Conservation (phyloP, 2,113 vertebrate genomes). For the Lepus americanus region DNA sequence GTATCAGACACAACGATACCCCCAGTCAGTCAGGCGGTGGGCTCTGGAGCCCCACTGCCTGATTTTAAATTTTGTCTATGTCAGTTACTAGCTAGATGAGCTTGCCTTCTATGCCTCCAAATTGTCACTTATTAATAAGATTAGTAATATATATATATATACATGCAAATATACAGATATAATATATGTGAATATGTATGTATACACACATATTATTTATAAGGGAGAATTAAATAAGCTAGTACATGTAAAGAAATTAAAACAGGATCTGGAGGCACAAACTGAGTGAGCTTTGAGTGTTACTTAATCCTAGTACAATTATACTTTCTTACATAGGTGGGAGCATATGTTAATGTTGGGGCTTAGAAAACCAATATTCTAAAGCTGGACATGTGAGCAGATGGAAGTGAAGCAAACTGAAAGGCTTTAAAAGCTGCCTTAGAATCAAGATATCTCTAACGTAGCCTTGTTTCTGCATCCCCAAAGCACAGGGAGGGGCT, state of each 20-base stretch:
- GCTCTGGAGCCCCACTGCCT: not conserved
- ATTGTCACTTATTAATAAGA: not conserved
- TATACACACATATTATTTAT: not conserved
- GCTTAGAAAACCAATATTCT: not conserved
- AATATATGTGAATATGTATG: not conserved
- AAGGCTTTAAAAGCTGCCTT: not conserved
- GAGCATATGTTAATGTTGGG: not conserved
- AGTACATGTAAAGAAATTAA: not conserved
- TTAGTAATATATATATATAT: not conserved
- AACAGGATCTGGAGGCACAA: not conserved
- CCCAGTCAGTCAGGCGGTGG: not conserved
- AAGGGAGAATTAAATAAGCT: not conserved
- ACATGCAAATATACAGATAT: no score
- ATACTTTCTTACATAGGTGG: not conserved
- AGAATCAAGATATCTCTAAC: not conserved
- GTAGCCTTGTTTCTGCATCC: not conserved
- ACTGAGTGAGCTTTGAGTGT: not conserved
- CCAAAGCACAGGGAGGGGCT: not conserved
- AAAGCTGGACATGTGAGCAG: not conserved
- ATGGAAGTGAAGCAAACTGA: not conserved
- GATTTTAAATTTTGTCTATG: not conserved
- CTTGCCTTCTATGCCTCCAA: not conserved
- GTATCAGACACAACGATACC: not conserved
- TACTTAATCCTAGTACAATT: not conserved
- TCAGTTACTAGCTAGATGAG: not conserved